phyloP scores from a whole-genome alignment of 2,888 invertebrate genomes.

The Nemotelus pantherinus region DNA sequence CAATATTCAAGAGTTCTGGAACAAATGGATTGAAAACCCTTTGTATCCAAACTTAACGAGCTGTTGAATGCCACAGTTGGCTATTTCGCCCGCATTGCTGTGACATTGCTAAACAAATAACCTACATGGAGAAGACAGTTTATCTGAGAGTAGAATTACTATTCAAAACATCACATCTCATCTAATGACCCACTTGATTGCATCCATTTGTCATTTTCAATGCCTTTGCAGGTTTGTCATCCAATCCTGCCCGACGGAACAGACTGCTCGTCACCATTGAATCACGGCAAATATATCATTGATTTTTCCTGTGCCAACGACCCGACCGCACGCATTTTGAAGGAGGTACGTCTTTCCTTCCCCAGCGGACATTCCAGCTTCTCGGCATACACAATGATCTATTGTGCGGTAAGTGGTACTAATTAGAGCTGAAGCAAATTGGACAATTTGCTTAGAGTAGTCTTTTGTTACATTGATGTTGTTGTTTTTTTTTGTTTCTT shows the following conservation, averaged over 20 bases:
- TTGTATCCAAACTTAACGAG: too few relatives aligned
- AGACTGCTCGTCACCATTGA: slow-evolving; percentile 69
- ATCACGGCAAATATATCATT: slow-evolving; percentile 75
- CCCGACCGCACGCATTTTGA: slow-evolving; percentile 69
- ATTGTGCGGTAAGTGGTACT: slow-evolving; percentile 77
- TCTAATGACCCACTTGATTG: too few relatives aligned
- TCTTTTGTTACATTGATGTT: slow-evolving; percentile 16
- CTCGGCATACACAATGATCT: slow-evolving; percentile 86
- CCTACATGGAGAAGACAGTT: too few relatives aligned
- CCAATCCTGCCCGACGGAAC: slow-evolving; percentile 70
- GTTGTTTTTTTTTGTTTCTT: slow-evolving; percentile 50
- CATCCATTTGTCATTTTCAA: too few relatives aligned
- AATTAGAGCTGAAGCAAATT: background rate
- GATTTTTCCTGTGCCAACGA: slow-evolving; percentile 74
- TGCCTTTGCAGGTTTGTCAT: slow-evolving; percentile 74
- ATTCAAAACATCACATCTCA: too few relatives aligned
- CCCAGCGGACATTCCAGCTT: slow-evolving; percentile 93
- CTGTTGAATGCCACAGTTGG: too few relatives aligned
- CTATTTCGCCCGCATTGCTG: too few relatives aligned
- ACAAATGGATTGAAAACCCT: too few relatives aligned
- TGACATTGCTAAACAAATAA: too few relatives aligned
- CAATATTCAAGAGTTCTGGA: too few relatives aligned
- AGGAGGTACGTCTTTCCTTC: slow-evolving; percentile 86
- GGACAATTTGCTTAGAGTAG: background rate
- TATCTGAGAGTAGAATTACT: too few relatives aligned